Conservation (phyloP, 1,140 invertebrate species). For the Globodera rostochiensis region DNA sequence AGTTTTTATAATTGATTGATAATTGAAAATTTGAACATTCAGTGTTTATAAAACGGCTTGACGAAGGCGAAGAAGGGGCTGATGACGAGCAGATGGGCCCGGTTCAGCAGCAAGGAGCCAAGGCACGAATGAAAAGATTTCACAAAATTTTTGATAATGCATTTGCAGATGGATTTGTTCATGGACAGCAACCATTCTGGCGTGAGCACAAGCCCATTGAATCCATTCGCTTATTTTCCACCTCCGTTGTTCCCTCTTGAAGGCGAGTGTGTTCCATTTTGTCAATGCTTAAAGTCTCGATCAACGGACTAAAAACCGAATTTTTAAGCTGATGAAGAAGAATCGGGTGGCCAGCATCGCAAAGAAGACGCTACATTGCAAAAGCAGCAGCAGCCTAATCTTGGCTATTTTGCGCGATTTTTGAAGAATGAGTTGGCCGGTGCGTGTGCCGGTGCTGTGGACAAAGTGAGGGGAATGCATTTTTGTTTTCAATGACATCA, state of each 20-base stretch:
- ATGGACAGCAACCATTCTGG: neutral
- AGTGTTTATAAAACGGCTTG: neutral
- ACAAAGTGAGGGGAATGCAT: conserved; percentile 5
- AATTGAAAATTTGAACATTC: neutral
- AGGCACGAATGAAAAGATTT: neutral
- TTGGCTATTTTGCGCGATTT: conserved; percentile 17
- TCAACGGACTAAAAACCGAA: no score
- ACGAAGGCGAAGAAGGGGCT: neutral
- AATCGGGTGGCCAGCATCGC: neutral
- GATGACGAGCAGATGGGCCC: neutral
- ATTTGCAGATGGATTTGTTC: neutral
- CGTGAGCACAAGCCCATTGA: neutral
- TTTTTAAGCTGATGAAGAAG: neutral
- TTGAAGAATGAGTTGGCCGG: conserved; percentile 31
- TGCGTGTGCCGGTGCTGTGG: conserved; percentile 21
- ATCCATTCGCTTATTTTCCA: neutral
- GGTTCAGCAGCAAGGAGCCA: neutral
- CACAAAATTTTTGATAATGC: neutral
- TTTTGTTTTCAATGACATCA: neutral
- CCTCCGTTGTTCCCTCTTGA: conserved; percentile 14
- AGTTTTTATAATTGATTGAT: no score
- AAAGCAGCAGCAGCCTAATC: conserved; percentile 5
- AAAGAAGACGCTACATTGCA: neutral
- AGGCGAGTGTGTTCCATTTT: neutral
- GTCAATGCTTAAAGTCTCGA: neutral